Conservation (phyloP, 2,888 invertebrate species). For the Thumatha senex region DNA sequence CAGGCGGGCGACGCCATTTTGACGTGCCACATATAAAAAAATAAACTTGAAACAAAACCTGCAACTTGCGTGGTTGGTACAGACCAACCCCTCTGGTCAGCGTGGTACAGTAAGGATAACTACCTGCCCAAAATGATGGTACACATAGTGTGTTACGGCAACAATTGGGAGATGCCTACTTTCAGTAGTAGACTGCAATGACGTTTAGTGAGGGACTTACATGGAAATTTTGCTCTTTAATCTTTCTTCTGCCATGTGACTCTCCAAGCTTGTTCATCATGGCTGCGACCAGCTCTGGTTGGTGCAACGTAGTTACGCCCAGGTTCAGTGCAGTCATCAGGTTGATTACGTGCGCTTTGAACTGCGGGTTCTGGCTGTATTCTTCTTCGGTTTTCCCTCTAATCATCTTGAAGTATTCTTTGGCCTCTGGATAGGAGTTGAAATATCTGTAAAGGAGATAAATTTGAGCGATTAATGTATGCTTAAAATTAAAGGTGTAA, state of each 20-base stretch:
- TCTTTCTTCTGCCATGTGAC: conserved; percentile 63
- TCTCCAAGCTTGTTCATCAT: conserved; percentile 76
- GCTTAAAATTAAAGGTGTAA: neutral
- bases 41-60: too few relatives aligned
- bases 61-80: too few relatives aligned
- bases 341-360: conserved; percentile 76
- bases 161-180: too few relatives aligned
- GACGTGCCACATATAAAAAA: too few relatives aligned
- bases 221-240: conserved; percentile 62
- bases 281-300: conserved; percentile 70
- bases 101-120: too few relatives aligned
- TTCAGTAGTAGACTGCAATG: too few relatives aligned
- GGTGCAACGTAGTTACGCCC: conserved; percentile 65
- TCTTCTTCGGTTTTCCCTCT: conserved; percentile 62
- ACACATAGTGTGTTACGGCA: too few relatives aligned
- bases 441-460: conserved; percentile 56
- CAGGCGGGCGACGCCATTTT: too few relatives aligned
- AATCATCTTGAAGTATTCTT: conserved; percentile 71
- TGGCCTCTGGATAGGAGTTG: conserved; percentile 63
- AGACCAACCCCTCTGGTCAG: too few relatives aligned
- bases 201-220: too few relatives aligned
- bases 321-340: conserved; percentile 69
- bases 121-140: too few relatives aligned
- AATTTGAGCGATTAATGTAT: neutral
- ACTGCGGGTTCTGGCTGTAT: conserved; percentile 64